phyloP scores from a whole-genome alignment of 2,797 vertebrate species.

The Typhlichthys eigenmanni region DNA sequence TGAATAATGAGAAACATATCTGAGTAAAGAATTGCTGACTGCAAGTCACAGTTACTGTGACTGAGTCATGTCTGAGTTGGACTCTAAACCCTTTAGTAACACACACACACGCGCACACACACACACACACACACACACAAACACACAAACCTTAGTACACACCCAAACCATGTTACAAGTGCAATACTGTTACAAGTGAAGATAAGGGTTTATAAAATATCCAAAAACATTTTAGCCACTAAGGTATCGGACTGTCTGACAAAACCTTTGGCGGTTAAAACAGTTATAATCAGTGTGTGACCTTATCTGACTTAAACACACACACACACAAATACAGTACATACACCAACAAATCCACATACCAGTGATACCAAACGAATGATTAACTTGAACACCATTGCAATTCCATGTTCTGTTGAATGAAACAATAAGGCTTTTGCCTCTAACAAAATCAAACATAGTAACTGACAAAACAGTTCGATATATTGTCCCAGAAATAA shows the following conservation, averaged over 20 bases:
- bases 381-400: conserved; percentile 35
- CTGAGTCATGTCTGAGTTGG: conserved; percentile 45
- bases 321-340: conserved; percentile 1
- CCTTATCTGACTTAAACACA: background rate
- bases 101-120: background rate
- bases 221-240: too few species aligned
- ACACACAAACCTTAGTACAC: background rate
- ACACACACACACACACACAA: background rate
- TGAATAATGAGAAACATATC: background rate
- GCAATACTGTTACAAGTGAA: too few species aligned
- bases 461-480: conserved; percentile 1
- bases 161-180: too few species aligned
- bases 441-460: conserved; percentile 40
- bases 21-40: background rate
- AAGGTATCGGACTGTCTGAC: too few species aligned
- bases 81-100: conserved; percentile 53
- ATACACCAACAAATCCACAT: background rate
- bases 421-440: conserved; percentile 15
- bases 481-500: too few species aligned
- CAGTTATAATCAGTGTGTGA: too few species aligned
- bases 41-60: conserved; percentile 5
- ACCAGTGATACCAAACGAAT: conserved; percentile 34
- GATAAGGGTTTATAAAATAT: too few species aligned
- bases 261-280: too few species aligned
- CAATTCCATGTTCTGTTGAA: conserved; percentile 11